These are phyloP conservation scores for Cyclopterus lumpus DNA, from an alignment of 2,797 vertebrate genomes.

Conservation along the genomic window DNA sequence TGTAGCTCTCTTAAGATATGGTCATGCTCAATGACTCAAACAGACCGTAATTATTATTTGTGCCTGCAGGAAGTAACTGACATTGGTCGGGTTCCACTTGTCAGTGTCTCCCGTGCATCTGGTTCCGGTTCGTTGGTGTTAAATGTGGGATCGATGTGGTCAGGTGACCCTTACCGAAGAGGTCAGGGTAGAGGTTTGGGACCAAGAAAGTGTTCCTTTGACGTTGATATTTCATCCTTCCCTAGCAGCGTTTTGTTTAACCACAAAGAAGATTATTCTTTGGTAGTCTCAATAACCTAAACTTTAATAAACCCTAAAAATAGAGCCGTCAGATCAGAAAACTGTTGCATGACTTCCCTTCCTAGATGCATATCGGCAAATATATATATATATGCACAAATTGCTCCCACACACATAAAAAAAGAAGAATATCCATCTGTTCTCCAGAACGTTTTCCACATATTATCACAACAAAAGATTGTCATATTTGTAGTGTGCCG, in stretches of 20 bases:
- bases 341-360: background rate
- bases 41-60: no score
- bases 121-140: no score
- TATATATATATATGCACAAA: no score
- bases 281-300: background rate
- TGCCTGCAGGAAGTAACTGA: background rate
- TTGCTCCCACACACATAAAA: background rate
- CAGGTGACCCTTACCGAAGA: background rate
- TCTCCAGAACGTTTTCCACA: background rate
- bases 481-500: background rate
- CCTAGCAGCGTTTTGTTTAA: background rate
- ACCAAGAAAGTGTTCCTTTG: background rate
- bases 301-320: background rate
- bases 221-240: background rate
- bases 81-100: background rate
- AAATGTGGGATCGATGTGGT: background rate
- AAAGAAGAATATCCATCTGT: background rate
- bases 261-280: background rate
- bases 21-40: no score
- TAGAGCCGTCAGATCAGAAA: background rate
- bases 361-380: background rate
- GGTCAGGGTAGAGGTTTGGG: background rate
- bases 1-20: no score
- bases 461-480: background rate
- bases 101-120: no score